Percentiles rank a stretch among this genome's conserved stretches.
phyloP scores from a whole-genome alignment of 2,113 vertebrate genomes.

The Eolophus roseicapilla region DNA sequence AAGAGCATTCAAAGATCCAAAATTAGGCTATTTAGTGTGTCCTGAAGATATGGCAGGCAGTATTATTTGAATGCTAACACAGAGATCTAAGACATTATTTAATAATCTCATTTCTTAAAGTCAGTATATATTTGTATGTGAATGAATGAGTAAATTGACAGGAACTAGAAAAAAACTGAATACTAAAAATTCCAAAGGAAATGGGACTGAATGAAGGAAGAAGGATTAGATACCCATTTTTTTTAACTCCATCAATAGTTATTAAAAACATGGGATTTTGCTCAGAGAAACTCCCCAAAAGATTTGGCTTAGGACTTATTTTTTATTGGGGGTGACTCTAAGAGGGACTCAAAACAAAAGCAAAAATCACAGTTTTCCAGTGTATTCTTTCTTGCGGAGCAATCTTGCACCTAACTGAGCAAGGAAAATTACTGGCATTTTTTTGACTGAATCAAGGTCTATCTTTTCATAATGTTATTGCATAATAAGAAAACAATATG shows the following conservation, averaged over 20 bases:
- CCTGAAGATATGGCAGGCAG: neutral
- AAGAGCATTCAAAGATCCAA: neutral
- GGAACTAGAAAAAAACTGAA: neutral
- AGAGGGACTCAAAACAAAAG: neutral
- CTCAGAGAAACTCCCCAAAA: neutral
- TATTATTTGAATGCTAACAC: neutral
- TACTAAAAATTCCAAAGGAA: neutral
- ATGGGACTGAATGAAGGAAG: neutral
- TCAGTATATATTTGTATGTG: neutral
- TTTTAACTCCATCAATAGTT: neutral
- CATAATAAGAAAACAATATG: neutral
- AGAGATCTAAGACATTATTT: neutral
- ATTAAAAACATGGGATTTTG: neutral
- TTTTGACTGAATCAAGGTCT: neutral
- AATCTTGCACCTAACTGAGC: neutral
- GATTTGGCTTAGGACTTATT: neutral
- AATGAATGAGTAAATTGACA: neutral
- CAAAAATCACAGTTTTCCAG: neutral
- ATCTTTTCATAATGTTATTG: neutral
- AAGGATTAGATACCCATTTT: neutral
- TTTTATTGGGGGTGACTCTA: accelerated
- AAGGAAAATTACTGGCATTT: neutral
- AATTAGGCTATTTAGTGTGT: neutral
- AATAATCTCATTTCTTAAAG: neutral
- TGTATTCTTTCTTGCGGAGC: neutral